A percentile compares a stretch with the other conserved stretches of the same genome.
These are phyloP conservation scores for Xenus cinereus DNA, from an alignment of 2,113 vertebrate species.

Conservation along the genomic window DNA sequence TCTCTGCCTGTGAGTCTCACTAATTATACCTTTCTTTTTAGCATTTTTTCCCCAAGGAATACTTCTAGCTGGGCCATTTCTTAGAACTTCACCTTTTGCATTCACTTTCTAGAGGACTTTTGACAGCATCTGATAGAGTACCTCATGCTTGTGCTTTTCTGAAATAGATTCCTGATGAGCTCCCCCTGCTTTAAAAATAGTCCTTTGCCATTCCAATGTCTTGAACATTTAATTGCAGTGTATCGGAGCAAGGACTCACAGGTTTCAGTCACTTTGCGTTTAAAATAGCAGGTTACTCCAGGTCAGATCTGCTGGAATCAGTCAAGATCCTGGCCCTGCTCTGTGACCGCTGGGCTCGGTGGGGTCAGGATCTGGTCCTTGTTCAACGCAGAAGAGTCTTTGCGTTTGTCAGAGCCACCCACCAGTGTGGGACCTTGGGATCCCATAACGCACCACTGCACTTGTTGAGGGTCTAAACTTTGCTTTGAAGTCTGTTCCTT, in stretches of 20 bases:
- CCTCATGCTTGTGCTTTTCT: background rate
- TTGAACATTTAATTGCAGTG: background rate
- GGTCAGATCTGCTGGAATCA: background rate
- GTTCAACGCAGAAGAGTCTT: background rate
- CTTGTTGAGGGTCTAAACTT: background rate
- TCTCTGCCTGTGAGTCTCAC: background rate
- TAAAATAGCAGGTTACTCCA: background rate
- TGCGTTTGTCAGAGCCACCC: background rate
- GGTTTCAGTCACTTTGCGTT: background rate
- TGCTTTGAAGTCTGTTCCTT: background rate
- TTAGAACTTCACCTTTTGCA: background rate
- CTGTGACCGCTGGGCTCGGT: background rate
- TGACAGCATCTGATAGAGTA: background rate
- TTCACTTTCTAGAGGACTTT: background rate
- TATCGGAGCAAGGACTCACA: background rate
- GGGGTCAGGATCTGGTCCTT: background rate
- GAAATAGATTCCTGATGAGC: background rate
- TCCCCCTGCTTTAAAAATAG: background rate
- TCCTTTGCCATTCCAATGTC: background rate
- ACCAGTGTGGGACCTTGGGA: background rate
- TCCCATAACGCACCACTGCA: fast-evolving
- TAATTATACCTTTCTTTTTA: background rate
- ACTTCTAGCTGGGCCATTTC: too few relatives aligned
- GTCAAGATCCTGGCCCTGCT: background rate
- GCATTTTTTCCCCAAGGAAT: background rate